Evolutionary conservation across 2,888 invertebrate genomes (phyloP).

Genomic region (Acleris holmiana): DNA sequence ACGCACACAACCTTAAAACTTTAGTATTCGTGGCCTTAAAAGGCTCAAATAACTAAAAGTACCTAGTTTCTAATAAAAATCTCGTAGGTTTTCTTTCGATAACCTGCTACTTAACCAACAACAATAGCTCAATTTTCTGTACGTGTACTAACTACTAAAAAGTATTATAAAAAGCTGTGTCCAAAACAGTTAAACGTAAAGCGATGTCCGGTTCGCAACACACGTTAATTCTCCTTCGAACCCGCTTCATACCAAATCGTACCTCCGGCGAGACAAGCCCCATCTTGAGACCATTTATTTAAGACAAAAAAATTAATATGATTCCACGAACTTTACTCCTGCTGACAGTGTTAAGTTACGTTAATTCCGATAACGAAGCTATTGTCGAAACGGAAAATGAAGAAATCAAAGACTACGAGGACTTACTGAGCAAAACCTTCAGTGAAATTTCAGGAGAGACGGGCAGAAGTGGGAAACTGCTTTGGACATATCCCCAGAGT

Average conservation of each 20-base stretch:
- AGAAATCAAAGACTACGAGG: slow-evolving; percentile 20
- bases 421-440: slow-evolving; percentile 11
- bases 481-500: slow-evolving; percentile 50
- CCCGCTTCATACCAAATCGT: slow-evolving; percentile 8
- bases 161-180: too few relatives aligned
- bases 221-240: too few relatives aligned
- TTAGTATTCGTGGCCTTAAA: too few relatives aligned
- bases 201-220: too few relatives aligned
- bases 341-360: slow-evolving; percentile 3
- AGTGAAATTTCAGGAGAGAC: slow-evolving; percentile 38
- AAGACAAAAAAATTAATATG: background rate
- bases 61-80: too few relatives aligned
- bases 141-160: too few relatives aligned
- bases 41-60: too few relatives aligned
- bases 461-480: slow-evolving; percentile 44
- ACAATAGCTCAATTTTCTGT: too few relatives aligned
- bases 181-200: too few relatives aligned
- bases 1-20: too few relatives aligned
- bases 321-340: slow-evolving; percentile 2
- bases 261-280: slow-evolving; percentile 9
- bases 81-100: too few relatives aligned
- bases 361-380: slow-evolving; percentile 4
- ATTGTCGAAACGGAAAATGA: slow-evolving; percentile 6
- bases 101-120: too few relatives aligned
- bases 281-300: background rate